Percentiles rank a stretch among this genome's conserved stretches.
phyloP scores from a whole-genome alignment of 2,797 vertebrate species.

The Distichodus sexfasciatus region DNA sequence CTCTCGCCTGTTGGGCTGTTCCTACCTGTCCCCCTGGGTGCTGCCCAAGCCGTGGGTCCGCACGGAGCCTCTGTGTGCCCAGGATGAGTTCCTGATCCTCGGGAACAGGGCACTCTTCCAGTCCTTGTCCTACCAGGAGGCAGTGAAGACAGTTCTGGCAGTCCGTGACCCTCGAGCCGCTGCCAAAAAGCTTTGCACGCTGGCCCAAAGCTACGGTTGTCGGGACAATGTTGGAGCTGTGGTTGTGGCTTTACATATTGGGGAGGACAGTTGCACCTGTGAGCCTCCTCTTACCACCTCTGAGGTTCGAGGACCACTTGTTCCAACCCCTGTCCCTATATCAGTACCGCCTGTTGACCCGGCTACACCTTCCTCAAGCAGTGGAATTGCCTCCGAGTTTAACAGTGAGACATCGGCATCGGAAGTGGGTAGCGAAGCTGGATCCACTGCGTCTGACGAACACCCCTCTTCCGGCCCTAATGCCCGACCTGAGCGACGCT shows the following conservation, averaged over 20 bases:
- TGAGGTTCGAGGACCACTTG: conserved; percentile 65
- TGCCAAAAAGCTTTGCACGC: conserved; percentile 93
- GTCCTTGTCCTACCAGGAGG: conserved; percentile 85
- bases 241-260: conserved; percentile 84
- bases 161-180: conserved; percentile 85
- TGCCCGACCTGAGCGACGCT: conserved; percentile 83
- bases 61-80: conserved; percentile 83
- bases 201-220: conserved; percentile 95
- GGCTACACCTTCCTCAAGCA: conserved; percentile 83
- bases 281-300: conserved; percentile 72
- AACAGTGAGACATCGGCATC: conserved; percentile 91
- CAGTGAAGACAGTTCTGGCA: conserved; percentile 81
- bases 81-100: conserved; percentile 91
- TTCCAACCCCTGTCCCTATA: conserved; percentile 56
- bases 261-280: conserved; percentile 89
- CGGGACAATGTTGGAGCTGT: conserved; percentile 90
- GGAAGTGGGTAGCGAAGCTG: conserved; percentile 93
- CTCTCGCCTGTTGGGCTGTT: conserved; percentile 92
- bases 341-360: conserved; percentile 70
- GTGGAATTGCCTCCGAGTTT: conserved; percentile 88
- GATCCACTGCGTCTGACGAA: conserved; percentile 93
- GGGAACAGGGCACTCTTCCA: conserved; percentile 93
- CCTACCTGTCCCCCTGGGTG: conserved; percentile 92
- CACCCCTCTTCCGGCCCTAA: conserved; percentile 70
- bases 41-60: conserved; percentile 90